phyloP scores from a whole-genome alignment of 1,140 invertebrate genomes.

The Cotesia vestalis region DNA sequence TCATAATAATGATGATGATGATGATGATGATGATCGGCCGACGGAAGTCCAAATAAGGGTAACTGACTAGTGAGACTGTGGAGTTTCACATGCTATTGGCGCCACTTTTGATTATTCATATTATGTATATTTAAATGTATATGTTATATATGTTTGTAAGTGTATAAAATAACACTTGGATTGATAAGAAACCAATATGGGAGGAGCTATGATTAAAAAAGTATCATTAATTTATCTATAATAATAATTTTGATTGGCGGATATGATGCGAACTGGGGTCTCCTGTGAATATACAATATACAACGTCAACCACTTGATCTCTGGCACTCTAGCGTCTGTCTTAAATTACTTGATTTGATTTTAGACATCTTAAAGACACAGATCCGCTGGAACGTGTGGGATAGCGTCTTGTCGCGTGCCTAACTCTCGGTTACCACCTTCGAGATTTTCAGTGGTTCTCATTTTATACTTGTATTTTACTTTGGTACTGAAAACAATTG shows the following conservation, averaged over 20 bases:
- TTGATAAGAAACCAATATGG: conserved; percentile 43
- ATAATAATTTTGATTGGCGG: conserved; percentile 39
- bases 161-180: conserved; percentile 21
- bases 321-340: conserved; percentile 32
- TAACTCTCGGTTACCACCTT: conserved; percentile 26
- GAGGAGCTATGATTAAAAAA: conserved; percentile 33
- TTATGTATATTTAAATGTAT: not conserved
- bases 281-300: conserved; percentile 33
- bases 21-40: conserved; percentile 40
- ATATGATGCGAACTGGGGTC: conserved; percentile 24
- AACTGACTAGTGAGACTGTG: conserved; percentile 52
- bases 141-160: conserved; percentile 2
- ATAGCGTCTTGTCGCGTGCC: conserved; percentile 52
- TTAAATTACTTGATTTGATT: conserved; percentile 54
- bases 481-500: not conserved
- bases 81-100: conserved; percentile 8
- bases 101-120: conserved; percentile 23
- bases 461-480: conserved; percentile 9
- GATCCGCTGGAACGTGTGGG: conserved; percentile 45
- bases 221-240: conserved; percentile 11
- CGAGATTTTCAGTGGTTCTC: conserved; percentile 31
- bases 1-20: conserved; percentile 32
- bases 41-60: conserved; percentile 62
- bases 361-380: conserved; percentile 45
- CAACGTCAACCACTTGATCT: conserved; percentile 36